Base-by-base conservation (phyloP, 1,140 invertebrate species). In the Eriosoma lanigerum region DNA sequence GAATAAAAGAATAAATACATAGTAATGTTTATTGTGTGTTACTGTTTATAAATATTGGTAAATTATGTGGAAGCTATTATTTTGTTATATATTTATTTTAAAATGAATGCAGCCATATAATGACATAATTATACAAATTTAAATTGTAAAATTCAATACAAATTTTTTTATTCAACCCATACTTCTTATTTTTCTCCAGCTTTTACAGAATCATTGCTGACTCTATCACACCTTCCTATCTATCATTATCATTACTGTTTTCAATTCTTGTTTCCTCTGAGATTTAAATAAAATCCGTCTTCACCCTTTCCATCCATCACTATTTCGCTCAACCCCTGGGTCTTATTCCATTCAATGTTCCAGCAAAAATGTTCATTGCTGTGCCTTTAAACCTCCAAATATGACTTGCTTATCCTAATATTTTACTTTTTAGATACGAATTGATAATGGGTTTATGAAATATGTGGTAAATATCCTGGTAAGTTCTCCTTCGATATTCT, bases 361-460 rank as follows among this genome's bases (percentile, higher is more conserved):
- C 58, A 60, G 58, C 24, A 60, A 60, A 60, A 19, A 60, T n/a
- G 24, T 60, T 60, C 24, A 24, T 60, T 24, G 58, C 58, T 24
- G 24, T 60, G 5, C 58, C 24, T 60, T 24, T 21, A 44, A 21
- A 60, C 58, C 19, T 60, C 21, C 58, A 60, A 60, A 24, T 60
- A 60, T 60, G 58, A 60, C 58, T 24, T 10, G 58, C 21, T 21
- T 21, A 60, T 60, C 24, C 58, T 60, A 60, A 60, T 24, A 19
- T 60, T 60, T 60, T 60, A 13, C 58, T 60, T 60, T 60, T 60
- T 60, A 60, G 58, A 60, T 24, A 60, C 21, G 21, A 60, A 60
- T 21, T 60, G 44, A 44, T 44, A 44, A 44, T 44, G 44, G 10
- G 44, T 44, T 44, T 44, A 44, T 44, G 10, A 44, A 44, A 44